phyloP scores from a whole-genome alignment of 2,888 invertebrate genomes.

The Sussaba pulchella region DNA sequence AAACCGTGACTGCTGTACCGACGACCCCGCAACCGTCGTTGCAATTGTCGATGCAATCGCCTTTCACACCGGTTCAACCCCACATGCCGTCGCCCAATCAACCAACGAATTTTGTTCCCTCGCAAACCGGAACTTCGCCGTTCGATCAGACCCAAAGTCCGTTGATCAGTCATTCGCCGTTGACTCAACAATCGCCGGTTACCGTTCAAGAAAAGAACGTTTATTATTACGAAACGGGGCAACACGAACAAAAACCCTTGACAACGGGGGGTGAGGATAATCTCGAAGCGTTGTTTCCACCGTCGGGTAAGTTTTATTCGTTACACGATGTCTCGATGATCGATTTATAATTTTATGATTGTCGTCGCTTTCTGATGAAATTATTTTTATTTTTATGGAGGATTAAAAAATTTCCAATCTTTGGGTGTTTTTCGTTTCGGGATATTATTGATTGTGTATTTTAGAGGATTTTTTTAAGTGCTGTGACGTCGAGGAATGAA shows the following conservation, averaged over 20 bases:
- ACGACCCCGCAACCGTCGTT: slow-evolving; percentile 68
- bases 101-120: slow-evolving; percentile 73
- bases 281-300: slow-evolving; percentile 88
- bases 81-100: slow-evolving; percentile 80
- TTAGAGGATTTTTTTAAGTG: no score
- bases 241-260: slow-evolving; percentile 70
- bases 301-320: slow-evolving; percentile 83
- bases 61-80: slow-evolving; percentile 71
- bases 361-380: no score
- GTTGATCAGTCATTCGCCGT: slow-evolving; percentile 78
- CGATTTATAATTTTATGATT: no score
- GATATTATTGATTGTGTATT: no score
- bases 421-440: slow-evolving; percentile 7
- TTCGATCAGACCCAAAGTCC: slow-evolving; percentile 80
- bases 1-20: slow-evolving; percentile 69
- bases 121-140: slow-evolving; percentile 75
- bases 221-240: slow-evolving; percentile 79
- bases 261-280: slow-evolving; percentile 80
- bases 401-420: background rate
- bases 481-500: no score
- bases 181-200: slow-evolving; percentile 81
- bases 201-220: slow-evolving; percentile 79
- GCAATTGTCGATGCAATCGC: slow-evolving; percentile 68
- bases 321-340: slow-evolving; percentile 19
- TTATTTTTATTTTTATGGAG: no score